phyloP scores from a whole-genome alignment of 2,888 invertebrate genomes.

The Diaperis boleti region DNA sequence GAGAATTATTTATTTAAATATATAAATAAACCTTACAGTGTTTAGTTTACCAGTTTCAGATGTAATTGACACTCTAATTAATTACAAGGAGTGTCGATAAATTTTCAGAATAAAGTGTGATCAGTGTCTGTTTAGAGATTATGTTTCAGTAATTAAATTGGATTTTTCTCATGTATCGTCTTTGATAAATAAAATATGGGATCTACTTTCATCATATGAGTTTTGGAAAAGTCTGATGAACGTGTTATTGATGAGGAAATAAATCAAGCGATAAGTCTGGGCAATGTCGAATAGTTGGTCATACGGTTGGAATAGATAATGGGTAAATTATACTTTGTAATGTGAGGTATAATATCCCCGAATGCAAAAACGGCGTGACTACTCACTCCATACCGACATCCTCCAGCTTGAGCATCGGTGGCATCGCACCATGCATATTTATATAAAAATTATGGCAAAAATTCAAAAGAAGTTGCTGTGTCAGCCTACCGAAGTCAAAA shows the following conservation, averaged over 20 bases:
- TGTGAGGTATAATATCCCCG: slow-evolving; percentile 54
- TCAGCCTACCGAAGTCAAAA: slow-evolving; percentile 5
- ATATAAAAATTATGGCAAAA: slow-evolving; percentile 55
- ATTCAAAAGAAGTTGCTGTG: slow-evolving; percentile 20
- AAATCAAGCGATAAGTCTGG: slow-evolving; percentile 41
- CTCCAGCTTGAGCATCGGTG: slow-evolving; percentile 46
- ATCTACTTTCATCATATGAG: no score
- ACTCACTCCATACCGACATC: slow-evolving; percentile 37
- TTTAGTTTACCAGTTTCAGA: slow-evolving; percentile 20
- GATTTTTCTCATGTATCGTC: no score
- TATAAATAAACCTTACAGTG: no score
- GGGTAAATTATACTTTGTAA: slow-evolving; percentile 59
- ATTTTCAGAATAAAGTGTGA: neutral
- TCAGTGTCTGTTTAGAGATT: slow-evolving; percentile 3
- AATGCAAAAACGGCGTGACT: slow-evolving; percentile 42
- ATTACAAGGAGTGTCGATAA: slow-evolving; percentile 30
- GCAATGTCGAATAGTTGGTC: slow-evolving; percentile 40
- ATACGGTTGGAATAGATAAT: slow-evolving; percentile 55
- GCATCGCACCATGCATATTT: slow-evolving; percentile 56
- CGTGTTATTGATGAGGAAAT: slow-evolving; percentile 30
- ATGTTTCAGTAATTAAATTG: no score
- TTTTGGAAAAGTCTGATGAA: slow-evolving; percentile 29
- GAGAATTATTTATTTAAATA: no score
- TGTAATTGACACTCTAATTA: slow-evolving; percentile 27
- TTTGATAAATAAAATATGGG: no score